phyloP scores from a whole-genome alignment of 1,140 invertebrate species.

The Kradibia gibbosae region DNA sequence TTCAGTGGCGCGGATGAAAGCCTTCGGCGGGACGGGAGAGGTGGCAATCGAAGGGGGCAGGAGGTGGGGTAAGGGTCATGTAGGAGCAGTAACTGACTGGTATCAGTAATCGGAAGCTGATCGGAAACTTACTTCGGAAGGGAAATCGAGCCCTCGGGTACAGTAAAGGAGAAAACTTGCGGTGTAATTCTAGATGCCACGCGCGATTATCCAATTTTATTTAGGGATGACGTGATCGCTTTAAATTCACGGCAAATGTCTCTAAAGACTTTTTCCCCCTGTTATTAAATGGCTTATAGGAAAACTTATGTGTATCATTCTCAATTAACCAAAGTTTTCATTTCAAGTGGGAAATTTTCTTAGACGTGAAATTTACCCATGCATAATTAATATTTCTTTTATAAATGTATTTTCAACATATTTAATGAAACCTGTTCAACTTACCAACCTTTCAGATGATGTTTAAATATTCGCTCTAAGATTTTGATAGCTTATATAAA shows the following conservation, averaged over 20 bases:
- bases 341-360: background rate
- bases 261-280: background rate
- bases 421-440: too few species aligned
- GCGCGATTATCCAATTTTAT: conserved; percentile 46
- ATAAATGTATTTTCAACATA: too few species aligned
- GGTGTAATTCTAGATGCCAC: conserved; percentile 32
- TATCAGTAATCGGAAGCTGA: conserved; percentile 47
- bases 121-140: background rate
- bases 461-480: too few species aligned
- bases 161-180: conserved; percentile 37
- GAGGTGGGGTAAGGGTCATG: background rate
- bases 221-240: conserved; percentile 9
- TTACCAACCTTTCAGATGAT: too few species aligned
- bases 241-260: conserved; percentile 1
- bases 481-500: too few species aligned
- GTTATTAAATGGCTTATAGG: background rate
- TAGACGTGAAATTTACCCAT: background rate
- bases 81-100: background rate
- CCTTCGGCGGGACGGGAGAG: too few species aligned
- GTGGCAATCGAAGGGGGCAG: background rate
- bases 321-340: background rate
- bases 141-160: background rate
- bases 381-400: background rate
- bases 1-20: too few species aligned
- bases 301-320: background rate